Evolutionary conservation across 2,888 invertebrate species (phyloP).

Genomic region (Chelonus formosanus): DNA sequence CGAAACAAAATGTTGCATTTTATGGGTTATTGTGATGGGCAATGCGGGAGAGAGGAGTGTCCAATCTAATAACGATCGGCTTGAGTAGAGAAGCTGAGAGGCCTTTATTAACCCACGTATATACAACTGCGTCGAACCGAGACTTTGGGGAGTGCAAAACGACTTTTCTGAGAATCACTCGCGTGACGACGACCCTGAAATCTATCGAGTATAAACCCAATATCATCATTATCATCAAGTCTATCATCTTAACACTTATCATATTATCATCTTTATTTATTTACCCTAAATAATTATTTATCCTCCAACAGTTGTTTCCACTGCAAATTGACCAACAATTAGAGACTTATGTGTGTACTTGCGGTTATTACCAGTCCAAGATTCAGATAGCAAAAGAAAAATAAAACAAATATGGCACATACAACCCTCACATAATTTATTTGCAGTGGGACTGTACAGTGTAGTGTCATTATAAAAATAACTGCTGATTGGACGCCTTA

Average conservation of each 20-base stretch:
- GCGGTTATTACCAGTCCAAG: constrained; percentile 2
- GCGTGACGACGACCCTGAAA: constrained; percentile 62
- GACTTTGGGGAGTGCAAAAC: constrained; percentile 51
- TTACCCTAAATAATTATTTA: too few relatives aligned
- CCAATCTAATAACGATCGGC: constrained; percentile 64
- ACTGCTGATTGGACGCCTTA: constrained; percentile 65
- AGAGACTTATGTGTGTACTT: too few relatives aligned
- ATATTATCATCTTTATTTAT: too few relatives aligned
- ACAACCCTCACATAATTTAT: constrained; percentile 9
- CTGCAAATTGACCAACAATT: too few relatives aligned
- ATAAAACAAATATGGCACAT: constrained; percentile 12
- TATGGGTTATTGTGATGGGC: constrained; percentile 62
- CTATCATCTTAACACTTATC: too few relatives aligned
- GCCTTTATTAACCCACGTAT: constrained; percentile 62
- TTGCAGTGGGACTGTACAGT: constrained; percentile 48
- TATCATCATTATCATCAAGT: too few relatives aligned
- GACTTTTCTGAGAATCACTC: constrained; percentile 63
- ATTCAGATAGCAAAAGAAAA: constrained; percentile 16
- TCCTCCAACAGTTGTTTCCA: too few relatives aligned
- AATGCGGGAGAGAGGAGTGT: constrained; percentile 53
- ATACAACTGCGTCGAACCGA: constrained; percentile 20
- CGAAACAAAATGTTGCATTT: constrained; percentile 62
- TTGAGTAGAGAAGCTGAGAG: constrained; percentile 50
- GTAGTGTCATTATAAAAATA: constrained; percentile 63
- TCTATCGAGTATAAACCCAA: constrained; percentile 48